phyloP scores from a whole-genome alignment of 1,140 invertebrate species.

The Onthophagus taurus region DNA sequence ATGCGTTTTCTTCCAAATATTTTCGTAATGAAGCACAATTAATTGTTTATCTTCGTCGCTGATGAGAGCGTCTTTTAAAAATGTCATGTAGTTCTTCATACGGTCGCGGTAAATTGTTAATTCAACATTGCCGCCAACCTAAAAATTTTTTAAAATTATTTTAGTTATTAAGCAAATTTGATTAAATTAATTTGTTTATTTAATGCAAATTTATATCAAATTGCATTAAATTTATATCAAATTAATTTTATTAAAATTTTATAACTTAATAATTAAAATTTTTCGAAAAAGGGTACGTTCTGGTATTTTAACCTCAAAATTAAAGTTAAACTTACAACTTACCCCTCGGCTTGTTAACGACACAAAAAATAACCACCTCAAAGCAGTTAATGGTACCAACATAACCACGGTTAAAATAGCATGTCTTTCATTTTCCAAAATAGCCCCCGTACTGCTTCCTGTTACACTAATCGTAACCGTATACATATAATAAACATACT shows the following conservation, averaged over 20 bases:
- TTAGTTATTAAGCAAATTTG: too few species aligned
- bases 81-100: slow-evolving; percentile 38
- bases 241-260: too few species aligned
- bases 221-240: too few species aligned
- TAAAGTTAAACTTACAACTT: too few species aligned
- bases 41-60: slow-evolving; percentile 33
- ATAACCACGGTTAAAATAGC: background rate
- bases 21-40: slow-evolving; percentile 39
- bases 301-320: too few species aligned
- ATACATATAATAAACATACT: background rate
- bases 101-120: slow-evolving; percentile 39
- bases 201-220: too few species aligned
- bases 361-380: slow-evolving; percentile 1
- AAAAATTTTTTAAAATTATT: too few species aligned
- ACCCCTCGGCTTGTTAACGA: background rate
- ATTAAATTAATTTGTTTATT: too few species aligned
- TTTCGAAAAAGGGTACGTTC: too few species aligned
- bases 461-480: background rate
- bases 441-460: background rate
- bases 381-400: background rate
- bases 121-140: slow-evolving; percentile 26
- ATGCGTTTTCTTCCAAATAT: slow-evolving; percentile 41
- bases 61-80: slow-evolving; percentile 37
- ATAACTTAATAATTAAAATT: too few species aligned
- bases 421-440: too few species aligned